Base-by-base conservation (phyloP, 2,113 vertebrate genomes). In the Melanocharis versteri region DNA sequence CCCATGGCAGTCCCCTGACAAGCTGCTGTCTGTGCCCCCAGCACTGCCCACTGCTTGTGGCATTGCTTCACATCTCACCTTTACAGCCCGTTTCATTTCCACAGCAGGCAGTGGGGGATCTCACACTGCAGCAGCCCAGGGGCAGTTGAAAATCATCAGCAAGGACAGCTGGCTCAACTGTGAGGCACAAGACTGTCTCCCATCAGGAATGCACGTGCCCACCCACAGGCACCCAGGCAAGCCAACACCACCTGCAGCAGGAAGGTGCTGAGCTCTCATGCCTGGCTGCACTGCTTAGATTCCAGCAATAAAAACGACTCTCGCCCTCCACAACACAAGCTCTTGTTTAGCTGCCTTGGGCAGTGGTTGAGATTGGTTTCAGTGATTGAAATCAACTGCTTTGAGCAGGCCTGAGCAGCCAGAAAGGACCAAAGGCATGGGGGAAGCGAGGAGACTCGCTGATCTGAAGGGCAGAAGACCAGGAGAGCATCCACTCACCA, bases 181-280 rank as follows among this genome's bases (percentile, higher is more conserved):
- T 1, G 5, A 18, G 12, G 40, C 40, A n/a, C 10, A 33, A 39
- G 5, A 33, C 61, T 23, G 6, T 8, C 57, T 66, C 35, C 48
- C 22, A 31, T 6, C 44, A 64, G 1, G 0, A 51, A 60, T 3
- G 4, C 53, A 9, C 0, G 0, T 7, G 1, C 26, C 54, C 28
- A 9, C 21, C 23, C 50, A 19, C 15, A 33, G 13, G 35, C 17
- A 56, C 19, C 23, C 6, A 2, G 7, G 33, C 21, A 9, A 4
- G 19, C 27, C 3, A 3, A 33, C 2, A 5, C n/a, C 1, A 2
- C 8, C 78, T 64, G 42, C 2, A 3, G 56, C 7, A 19, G 33
- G 37, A 48, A 1, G 0, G 54, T 35, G 44, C 48, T 73, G 58
- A 0, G 0, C 57, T 60, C 58, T 81, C 65, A 23, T 2, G 11